phyloP scores from a whole-genome alignment of 2,888 invertebrate species.

The Limnephilus rhombicus region DNA sequence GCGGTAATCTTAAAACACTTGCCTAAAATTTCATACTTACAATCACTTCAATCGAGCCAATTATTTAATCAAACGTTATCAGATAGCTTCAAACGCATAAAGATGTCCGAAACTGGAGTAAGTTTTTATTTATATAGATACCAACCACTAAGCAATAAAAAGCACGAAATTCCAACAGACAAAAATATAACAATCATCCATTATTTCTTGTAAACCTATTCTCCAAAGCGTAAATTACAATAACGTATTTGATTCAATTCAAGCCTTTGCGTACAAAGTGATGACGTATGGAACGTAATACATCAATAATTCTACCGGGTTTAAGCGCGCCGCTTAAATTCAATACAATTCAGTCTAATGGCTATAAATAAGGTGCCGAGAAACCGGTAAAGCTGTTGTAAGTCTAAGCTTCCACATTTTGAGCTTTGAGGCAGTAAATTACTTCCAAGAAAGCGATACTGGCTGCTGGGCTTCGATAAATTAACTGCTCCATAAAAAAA shows the following conservation, averaged over 20 bases:
- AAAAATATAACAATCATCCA: neutral
- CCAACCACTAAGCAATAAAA: neutral
- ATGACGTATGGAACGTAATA: conserved; percentile 15
- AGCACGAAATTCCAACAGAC: neutral
- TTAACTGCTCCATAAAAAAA: conserved; percentile 26
- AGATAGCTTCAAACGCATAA: neutral
- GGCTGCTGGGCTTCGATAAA: conserved; percentile 43
- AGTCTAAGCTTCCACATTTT: conserved; percentile 53
- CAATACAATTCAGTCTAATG: conserved; percentile 25
- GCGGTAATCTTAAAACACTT: neutral
- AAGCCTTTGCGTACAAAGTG: neutral
- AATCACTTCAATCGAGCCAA: neutral
- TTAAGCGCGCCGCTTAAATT: neutral
- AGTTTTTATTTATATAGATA: neutral
- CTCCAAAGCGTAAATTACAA: neutral
- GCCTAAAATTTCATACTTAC: neutral
- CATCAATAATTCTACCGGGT: neutral
- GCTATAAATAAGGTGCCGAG: conserved; percentile 40
- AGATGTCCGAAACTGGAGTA: neutral
- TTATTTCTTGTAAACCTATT: neutral
- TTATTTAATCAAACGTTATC: neutral
- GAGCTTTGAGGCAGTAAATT: conserved; percentile 40
- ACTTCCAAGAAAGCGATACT: conserved; percentile 21
- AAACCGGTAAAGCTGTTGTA: conserved; percentile 41
- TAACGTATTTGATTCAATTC: neutral